phyloP scores from a whole-genome alignment of 1,140 invertebrate genomes.

The Wasmannia auropunctata region DNA sequence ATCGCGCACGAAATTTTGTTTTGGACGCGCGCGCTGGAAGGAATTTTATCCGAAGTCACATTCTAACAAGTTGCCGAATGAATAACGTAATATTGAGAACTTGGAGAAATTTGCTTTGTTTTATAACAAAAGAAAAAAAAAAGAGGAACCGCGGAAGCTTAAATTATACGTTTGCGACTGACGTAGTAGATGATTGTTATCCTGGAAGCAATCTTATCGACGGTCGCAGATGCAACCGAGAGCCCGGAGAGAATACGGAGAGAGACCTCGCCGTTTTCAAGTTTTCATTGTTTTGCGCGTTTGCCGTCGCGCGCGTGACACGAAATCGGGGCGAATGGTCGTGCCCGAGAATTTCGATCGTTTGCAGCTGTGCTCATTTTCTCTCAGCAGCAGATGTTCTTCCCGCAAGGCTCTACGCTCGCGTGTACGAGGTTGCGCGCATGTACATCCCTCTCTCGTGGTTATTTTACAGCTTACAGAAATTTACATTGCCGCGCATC shows the following conservation, averaged over 20 bases:
- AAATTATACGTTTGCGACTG: conserved; percentile 36
- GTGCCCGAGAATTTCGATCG: conserved; percentile 49
- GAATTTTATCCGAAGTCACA: not conserved
- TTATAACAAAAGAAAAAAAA: not conserved
- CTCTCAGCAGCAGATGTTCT: conserved; percentile 75
- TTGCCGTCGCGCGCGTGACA: conserved; percentile 46
- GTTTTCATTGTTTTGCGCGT: conserved; percentile 60
- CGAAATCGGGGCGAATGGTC: conserved; percentile 56
- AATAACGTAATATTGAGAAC: not conserved
- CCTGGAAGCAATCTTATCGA: conserved; percentile 36
- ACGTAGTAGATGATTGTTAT: conserved; percentile 43
- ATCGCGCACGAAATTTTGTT: not conserved
- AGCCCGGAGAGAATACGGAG: not conserved
- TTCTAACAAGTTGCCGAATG: not conserved
- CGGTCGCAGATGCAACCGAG: conserved; percentile 20
- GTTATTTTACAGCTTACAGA: conserved; percentile 56
- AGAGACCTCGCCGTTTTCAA: not conserved
- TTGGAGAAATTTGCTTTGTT: not conserved
- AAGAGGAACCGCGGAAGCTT: not conserved
- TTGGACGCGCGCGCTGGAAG: not conserved
- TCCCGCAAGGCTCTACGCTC: conserved; percentile 42
- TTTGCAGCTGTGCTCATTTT: conserved; percentile 76
- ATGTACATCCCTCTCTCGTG: conserved; percentile 12
- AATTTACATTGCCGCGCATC: conserved; percentile 6
- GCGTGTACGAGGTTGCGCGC: conserved; percentile 51